These are phyloP conservation scores for Acrocephalus kingi DNA, from an alignment of 2,113 vertebrate genomes.

Conservation along the genomic window DNA sequence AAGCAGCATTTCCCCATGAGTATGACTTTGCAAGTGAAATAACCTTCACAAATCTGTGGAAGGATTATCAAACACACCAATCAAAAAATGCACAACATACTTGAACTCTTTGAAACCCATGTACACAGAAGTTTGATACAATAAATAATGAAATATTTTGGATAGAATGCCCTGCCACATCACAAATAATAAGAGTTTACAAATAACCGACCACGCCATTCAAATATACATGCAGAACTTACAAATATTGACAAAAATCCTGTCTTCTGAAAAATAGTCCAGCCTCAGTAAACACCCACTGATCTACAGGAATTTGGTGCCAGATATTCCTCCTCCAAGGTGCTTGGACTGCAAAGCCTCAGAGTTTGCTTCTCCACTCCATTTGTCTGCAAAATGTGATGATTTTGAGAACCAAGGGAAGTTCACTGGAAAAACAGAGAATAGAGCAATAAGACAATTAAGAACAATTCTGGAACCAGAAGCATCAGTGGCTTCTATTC, in stretches of 20 bases:
- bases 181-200: not conserved
- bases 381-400: not conserved
- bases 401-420: constrained; percentile 26
- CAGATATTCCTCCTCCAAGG: not conserved
- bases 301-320: not conserved
- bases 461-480: constrained; percentile 39
- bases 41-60: not conserved
- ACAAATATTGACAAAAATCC: not conserved
- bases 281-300: not conserved
- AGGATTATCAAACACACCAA: not conserved
- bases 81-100: not conserved
- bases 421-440: constrained; percentile 15
- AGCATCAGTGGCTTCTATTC: constrained; percentile 67
- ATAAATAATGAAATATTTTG: not conserved
- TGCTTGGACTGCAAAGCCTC: not conserved
- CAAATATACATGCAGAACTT: constrained; percentile 45
- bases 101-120: not conserved
- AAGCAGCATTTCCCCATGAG: not conserved
- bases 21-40: not conserved
- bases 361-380: constrained; percentile 15
- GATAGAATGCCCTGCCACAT: not conserved
- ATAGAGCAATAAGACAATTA: constrained; percentile 50
- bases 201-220: not conserved
- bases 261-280: not conserved
- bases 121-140: not conserved